Evolutionary conservation across 2,888 invertebrate species (phyloP).

Genomic region (Rosalia funebris): DNA sequence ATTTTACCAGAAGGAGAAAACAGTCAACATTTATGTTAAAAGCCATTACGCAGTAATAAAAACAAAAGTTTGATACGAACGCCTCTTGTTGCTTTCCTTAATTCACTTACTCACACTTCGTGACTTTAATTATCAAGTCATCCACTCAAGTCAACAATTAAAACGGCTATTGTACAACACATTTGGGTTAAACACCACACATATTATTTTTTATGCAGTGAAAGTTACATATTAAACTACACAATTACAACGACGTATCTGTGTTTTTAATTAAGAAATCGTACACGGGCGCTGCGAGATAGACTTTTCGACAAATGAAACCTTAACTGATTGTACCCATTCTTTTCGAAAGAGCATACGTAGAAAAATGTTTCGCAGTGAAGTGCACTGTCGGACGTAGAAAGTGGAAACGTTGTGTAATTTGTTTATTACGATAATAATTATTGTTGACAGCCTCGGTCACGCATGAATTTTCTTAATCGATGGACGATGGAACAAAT

Average conservation of each 20-base stretch:
- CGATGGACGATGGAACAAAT: not conserved
- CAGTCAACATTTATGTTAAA: not conserved
- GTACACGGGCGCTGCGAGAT: conserved; percentile 6
- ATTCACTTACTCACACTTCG: not conserved
- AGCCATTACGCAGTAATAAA: not conserved
- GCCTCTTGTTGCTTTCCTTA: not conserved
- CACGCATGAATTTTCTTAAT: not conserved
- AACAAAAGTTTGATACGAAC: not conserved
- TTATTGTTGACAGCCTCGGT: not conserved
- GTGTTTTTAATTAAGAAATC: conserved; percentile 18
- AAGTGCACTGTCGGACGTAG: not conserved
- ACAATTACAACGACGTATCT: conserved; percentile 14
- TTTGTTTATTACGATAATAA: not conserved
- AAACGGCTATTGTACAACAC: conserved; percentile 3
- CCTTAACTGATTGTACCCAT: not conserved
- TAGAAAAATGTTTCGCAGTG: not conserved
- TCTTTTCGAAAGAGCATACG: not conserved
- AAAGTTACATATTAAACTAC: conserved; percentile 14
- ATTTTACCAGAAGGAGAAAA: too few relatives aligned
- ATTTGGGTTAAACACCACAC: conserved; percentile 13
- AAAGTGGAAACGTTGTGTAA: not conserved
- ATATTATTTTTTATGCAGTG: conserved; percentile 11
- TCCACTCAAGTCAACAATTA: not conserved
- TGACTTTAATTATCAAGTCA: not conserved
- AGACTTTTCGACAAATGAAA: not conserved